Evolutionary conservation across 2,797 vertebrate species (phyloP).

Genomic region (Intellagama lesueurii): DNA sequence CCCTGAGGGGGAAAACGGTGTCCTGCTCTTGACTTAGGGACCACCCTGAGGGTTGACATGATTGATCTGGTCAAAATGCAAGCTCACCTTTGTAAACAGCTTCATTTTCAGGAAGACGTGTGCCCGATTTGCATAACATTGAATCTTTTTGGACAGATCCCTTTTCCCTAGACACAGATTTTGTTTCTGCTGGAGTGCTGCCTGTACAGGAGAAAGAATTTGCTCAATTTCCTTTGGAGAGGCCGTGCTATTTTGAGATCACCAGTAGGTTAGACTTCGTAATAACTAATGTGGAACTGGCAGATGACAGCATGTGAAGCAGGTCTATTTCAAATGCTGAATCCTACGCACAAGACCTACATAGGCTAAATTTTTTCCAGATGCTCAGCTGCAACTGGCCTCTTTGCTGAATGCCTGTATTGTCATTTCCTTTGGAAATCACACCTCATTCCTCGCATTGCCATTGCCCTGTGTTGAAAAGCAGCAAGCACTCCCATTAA

Average conservation of each 20-base stretch:
- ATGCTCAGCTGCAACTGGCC: slow-evolving; percentile 54
- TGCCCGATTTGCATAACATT: neutral
- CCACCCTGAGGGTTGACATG: neutral
- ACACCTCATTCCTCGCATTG: slow-evolving; percentile 49
- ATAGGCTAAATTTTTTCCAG: slow-evolving; percentile 67
- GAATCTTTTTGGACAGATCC: slow-evolving; percentile 10
- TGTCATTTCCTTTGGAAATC: slow-evolving; percentile 51
- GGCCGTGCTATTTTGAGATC: slow-evolving; percentile 61
- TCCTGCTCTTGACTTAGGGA: neutral
- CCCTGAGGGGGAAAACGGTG: neutral
- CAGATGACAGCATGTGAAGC: slow-evolving; percentile 57
- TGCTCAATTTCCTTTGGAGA: slow-evolving; percentile 70
- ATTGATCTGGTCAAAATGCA: neutral
- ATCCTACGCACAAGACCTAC: slow-evolving; percentile 41
- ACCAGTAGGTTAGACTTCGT: slow-evolving; percentile 58
- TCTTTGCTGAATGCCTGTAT: slow-evolving; percentile 52
- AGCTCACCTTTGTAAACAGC: slow-evolving; percentile 18
- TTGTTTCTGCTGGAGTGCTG: slow-evolving; percentile 61
- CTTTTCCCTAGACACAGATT: slow-evolving; percentile 33
- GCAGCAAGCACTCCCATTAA: slow-evolving; percentile 42
- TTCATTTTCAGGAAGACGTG: slow-evolving; percentile 4
- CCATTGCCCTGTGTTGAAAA: slow-evolving; percentile 57
- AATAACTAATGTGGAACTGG: slow-evolving; percentile 62
- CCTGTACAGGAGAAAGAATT: slow-evolving; percentile 73
- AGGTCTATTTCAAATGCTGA: slow-evolving; percentile 60